These are phyloP conservation scores for Xenopus borealis DNA, from an alignment of 2,113 vertebrate species.

Conservation along the genomic window DNA sequence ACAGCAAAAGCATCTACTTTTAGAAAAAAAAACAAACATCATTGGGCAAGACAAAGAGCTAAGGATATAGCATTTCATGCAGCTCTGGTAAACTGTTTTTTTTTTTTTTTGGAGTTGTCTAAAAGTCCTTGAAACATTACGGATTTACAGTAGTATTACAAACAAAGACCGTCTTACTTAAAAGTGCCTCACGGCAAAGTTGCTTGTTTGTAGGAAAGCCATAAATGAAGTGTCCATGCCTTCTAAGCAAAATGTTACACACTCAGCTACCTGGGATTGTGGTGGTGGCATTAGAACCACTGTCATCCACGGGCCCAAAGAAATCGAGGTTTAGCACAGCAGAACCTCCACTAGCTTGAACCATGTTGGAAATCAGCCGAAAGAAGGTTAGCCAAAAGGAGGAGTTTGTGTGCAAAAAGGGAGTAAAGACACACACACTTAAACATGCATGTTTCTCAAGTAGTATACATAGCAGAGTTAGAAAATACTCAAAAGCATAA, in stretches of 20 bases:
- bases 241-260: conserved; percentile 63
- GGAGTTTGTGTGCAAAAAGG: conserved; percentile 78
- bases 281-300: conserved; percentile 83
- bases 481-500: conserved; percentile 70
- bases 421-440: conserved; percentile 85
- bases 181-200: conserved; percentile 48
- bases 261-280: conserved; percentile 96
- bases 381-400: conserved; percentile 74
- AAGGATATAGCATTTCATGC: neutral
- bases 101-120: neutral
- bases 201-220: conserved; percentile 81
- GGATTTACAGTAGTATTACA: conserved; percentile 39
- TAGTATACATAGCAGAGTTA: conserved; percentile 68
- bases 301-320: conserved; percentile 99
- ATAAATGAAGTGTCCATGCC: conserved; percentile 72
- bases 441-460: conserved; percentile 79
- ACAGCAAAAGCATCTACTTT: neutral
- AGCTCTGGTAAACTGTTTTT: neutral
- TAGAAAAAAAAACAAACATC: neutral
- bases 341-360: conserved; percentile 96
- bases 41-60: neutral
- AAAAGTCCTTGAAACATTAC: neutral
- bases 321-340: conserved; percentile 99
- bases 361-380: conserved; percentile 78
- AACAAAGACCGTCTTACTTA: conserved; percentile 50